phyloP scores from a whole-genome alignment of 2,113 vertebrate species.

The Reinhardtius hippoglossoides region DNA sequence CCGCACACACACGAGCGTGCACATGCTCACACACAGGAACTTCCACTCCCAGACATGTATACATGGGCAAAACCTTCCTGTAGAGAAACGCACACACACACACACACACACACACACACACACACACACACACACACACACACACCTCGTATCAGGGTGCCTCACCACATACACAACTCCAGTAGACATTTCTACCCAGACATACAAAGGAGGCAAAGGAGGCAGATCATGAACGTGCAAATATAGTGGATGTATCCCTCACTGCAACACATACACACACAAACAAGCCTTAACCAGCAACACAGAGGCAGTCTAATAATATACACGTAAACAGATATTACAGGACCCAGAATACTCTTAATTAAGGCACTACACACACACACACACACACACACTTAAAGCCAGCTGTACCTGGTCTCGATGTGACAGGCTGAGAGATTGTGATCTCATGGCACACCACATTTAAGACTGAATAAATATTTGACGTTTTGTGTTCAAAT shows the following conservation, averaged over 20 bases:
- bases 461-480: slow-evolving; percentile 63
- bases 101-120: slow-evolving; percentile 4
- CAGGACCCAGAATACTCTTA: slow-evolving; percentile 8
- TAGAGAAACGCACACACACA: not conserved
- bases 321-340: slow-evolving; percentile 22
- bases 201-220: slow-evolving; percentile 17
- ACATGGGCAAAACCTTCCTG: slow-evolving; percentile 1
- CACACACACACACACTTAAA: slow-evolving; percentile 18
- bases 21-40: not conserved
- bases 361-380: slow-evolving; percentile 16
- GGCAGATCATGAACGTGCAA: no score
- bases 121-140: not conserved
- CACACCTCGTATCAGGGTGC: slow-evolving; percentile 3
- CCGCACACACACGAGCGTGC: slow-evolving; percentile 2
- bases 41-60: not conserved
- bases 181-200: slow-evolving; percentile 11
- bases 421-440: slow-evolving; percentile 39
- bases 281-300: not conserved
- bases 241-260: no score
- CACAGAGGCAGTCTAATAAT: not conserved
- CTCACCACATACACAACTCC: slow-evolving; percentile 13
- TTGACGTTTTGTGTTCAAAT: slow-evolving; percentile 60
- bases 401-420: not conserved
- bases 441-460: slow-evolving; percentile 43
- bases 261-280: not conserved